These are phyloP conservation scores for Cercopithecus petaurista DNA, from an alignment of 2,797 vertebrate genomes.

Conservation along the genomic window DNA sequence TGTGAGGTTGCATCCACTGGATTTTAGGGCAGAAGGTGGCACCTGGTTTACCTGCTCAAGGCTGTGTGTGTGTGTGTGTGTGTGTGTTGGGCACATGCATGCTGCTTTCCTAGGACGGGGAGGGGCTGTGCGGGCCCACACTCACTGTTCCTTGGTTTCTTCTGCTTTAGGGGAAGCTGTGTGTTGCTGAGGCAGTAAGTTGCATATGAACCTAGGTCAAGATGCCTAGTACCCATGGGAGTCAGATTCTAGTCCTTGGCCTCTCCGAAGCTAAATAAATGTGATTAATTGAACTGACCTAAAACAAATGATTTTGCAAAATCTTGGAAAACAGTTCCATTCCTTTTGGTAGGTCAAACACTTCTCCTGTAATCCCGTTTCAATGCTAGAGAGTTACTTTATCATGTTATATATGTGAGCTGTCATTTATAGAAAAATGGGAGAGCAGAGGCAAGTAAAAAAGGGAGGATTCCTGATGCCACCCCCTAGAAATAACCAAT, in stretches of 20 bases:
- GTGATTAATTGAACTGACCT: not conserved
- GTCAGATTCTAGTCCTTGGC: not conserved
- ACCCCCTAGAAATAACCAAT: not conserved
- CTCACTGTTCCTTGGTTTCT: not conserved
- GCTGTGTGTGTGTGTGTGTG: too few species aligned
- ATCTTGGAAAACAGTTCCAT: not conserved
- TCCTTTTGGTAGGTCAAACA: not conserved
- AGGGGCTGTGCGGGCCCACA: not conserved
- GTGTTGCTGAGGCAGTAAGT: not conserved
- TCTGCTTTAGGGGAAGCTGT: fast-evolving
- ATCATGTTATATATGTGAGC: not conserved
- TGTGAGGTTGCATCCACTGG: not conserved
- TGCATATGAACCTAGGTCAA: not conserved
- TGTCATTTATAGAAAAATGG: not conserved
- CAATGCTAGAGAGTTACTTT: not conserved
- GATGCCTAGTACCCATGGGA: not conserved
- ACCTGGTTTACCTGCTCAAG: not conserved
- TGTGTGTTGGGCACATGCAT: fast-evolving
- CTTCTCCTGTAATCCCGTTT: not conserved
- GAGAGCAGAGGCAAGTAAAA: fast-evolving
- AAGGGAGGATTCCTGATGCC: not conserved
- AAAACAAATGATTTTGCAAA: not conserved
- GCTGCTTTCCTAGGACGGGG: not conserved
- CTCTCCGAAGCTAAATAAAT: not conserved
- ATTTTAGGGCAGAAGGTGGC: not conserved